phyloP scores from a whole-genome alignment of 2,113 vertebrate species.

The Anolis carolinensis region DNA sequence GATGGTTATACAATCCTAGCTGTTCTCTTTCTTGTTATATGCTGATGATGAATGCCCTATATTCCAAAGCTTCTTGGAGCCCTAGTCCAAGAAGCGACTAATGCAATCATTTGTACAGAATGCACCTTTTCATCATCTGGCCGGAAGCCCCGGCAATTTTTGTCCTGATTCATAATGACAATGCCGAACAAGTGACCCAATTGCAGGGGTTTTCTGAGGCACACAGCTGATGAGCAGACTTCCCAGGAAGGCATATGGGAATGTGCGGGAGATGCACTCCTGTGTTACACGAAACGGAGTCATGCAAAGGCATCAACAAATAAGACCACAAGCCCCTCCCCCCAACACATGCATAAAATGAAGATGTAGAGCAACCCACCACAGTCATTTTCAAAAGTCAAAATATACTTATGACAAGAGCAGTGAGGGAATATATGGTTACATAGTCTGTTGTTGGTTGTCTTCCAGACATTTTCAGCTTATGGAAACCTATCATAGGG shows the following conservation, averaged over 20 bases:
- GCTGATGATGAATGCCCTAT: constrained; percentile 31
- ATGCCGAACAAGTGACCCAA: constrained; percentile 35
- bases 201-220: constrained; percentile 18
- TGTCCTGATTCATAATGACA: constrained; percentile 56
- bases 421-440: not conserved
- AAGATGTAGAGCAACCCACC: not conserved
- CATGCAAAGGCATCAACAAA: constrained; percentile 43
- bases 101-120: constrained; percentile 29
- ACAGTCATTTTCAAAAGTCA: not conserved
- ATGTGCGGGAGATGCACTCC: not conserved
- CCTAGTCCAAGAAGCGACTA: constrained; percentile 37
- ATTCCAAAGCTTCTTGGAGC: constrained; percentile 41
- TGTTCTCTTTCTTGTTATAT: not conserved
- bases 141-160: constrained; percentile 34
- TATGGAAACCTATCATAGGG: too few species aligned
- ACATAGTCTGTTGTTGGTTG: too few species aligned
- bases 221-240: constrained; percentile 52
- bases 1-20: constrained; percentile 30
- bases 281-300: not conserved
- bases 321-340: not conserved
- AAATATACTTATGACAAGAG: not conserved
- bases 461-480: too few species aligned
- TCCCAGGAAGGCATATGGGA: constrained; percentile 34
- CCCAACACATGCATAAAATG: not conserved
- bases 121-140: constrained; percentile 28